A percentile compares a stretch with the other conserved stretches of the same genome.
These are phyloP conservation scores for Hoplias malabaricus DNA, from an alignment of 2,113 vertebrate genomes.

Conservation along the genomic window DNA sequence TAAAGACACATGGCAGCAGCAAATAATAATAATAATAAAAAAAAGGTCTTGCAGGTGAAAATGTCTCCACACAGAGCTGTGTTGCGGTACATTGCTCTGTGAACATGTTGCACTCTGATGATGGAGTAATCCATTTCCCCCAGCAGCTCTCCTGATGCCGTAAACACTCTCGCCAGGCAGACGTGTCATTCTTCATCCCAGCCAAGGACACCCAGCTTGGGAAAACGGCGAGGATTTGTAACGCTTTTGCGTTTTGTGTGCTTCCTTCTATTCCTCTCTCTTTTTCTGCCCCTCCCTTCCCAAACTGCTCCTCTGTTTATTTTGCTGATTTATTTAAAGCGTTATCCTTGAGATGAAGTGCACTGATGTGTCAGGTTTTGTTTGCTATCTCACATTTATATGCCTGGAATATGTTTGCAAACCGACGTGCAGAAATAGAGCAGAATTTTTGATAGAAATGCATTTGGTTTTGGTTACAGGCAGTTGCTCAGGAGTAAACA, in stretches of 20 bases:
- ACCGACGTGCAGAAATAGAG: constrained; percentile 61
- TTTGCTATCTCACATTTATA: constrained; percentile 72
- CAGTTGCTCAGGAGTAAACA: constrained; percentile 55
- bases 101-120: constrained; percentile 62
- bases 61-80: constrained; percentile 74
- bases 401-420: constrained; percentile 64
- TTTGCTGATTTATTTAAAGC: constrained; percentile 75
- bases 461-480: constrained; percentile 60
- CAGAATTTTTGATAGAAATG: constrained; percentile 62
- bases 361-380: constrained; percentile 73
- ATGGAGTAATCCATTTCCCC: constrained; percentile 80
- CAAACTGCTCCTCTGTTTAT: constrained; percentile 68
- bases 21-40: no score
- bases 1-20: not conserved
- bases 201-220: constrained; percentile 64
- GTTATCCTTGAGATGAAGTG: constrained; percentile 68
- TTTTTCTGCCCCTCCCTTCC: constrained; percentile 22
- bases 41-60: constrained; percentile 69
- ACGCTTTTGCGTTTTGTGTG: constrained; percentile 71
- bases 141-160: constrained; percentile 73
- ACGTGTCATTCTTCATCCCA: constrained; percentile 79
- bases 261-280: constrained; percentile 51
- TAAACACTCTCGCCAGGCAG: constrained; percentile 79
- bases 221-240: constrained; percentile 73
- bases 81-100: constrained; percentile 68